phyloP scores from a whole-genome alignment of 2,888 invertebrate genomes.

The Acanthosoma haemorrhoidale region DNA sequence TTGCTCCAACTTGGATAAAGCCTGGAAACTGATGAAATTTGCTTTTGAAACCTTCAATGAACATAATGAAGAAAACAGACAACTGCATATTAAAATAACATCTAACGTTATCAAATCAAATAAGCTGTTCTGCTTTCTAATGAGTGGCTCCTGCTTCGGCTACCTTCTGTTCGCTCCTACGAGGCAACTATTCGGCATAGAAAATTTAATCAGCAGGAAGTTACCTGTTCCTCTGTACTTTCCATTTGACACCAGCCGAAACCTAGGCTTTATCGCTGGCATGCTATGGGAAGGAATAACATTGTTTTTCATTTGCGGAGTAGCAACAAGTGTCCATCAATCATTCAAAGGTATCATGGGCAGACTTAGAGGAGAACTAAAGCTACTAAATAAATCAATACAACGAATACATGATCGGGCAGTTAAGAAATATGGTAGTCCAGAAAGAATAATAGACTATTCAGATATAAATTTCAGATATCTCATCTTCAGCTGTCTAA shows the following conservation, averaged over 20 bases:
- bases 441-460: neutral
- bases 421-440: neutral
- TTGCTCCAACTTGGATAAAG: neutral
- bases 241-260: neutral
- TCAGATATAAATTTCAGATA: neutral
- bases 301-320: neutral
- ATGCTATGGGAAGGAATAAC: constrained; percentile 9
- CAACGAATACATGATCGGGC: neutral
- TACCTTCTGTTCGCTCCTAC: neutral
- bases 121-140: neutral
- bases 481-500: neutral
- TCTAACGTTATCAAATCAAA: neutral
- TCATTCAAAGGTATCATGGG: constrained; percentile 10
- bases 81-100: neutral
- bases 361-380: neutral
- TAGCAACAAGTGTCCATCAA: constrained; percentile 6
- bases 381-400: neutral
- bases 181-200: neutral
- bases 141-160: neutral
- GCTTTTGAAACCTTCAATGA: neutral
- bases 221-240: neutral
- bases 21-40: neutral
- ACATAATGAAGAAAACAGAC: neutral
- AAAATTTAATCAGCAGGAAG: neutral
- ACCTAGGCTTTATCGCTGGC: neutral